These are phyloP conservation scores for Heliangelus exortis DNA, from an alignment of 2,797 vertebrate genomes.

Conservation along the genomic window DNA sequence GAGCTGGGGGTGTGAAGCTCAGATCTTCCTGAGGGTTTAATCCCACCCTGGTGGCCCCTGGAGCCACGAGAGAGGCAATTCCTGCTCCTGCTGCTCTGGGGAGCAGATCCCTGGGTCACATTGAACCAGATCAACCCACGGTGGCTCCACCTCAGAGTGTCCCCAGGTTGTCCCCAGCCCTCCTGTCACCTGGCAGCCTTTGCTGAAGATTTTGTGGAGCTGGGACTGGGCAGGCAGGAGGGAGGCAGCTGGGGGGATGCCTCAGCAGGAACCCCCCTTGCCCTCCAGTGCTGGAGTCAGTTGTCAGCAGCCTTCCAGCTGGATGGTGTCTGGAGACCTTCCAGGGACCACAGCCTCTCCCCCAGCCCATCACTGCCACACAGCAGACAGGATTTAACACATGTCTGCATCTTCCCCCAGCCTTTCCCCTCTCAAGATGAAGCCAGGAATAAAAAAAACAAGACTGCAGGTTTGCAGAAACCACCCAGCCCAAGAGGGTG, in stretches of 20 bases:
- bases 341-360: conserved; percentile 53
- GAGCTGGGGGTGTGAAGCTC: not conserved
- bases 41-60: not conserved
- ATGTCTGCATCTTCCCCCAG: not conserved
- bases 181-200: not conserved
- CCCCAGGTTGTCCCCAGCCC: not conserved
- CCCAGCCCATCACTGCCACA: conserved; percentile 50
- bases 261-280: not conserved
- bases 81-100: not conserved
- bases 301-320: conserved; percentile 54
- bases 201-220: not conserved
- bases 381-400: not conserved
- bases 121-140: not conserved
- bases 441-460: not conserved
- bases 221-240: not conserved
- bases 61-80: not conserved
- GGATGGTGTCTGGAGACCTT: conserved; percentile 43
- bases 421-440: not conserved
- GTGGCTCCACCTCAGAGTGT: not conserved
- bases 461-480: not conserved
- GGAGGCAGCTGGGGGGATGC: not conserved
- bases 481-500: not conserved
- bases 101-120: not conserved
- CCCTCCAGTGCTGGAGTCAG: not conserved
- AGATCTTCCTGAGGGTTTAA: not conserved